Evolutionary conservation across 2,797 vertebrate genomes (phyloP).

Genomic region (Pseudochromis fuscus): DNA sequence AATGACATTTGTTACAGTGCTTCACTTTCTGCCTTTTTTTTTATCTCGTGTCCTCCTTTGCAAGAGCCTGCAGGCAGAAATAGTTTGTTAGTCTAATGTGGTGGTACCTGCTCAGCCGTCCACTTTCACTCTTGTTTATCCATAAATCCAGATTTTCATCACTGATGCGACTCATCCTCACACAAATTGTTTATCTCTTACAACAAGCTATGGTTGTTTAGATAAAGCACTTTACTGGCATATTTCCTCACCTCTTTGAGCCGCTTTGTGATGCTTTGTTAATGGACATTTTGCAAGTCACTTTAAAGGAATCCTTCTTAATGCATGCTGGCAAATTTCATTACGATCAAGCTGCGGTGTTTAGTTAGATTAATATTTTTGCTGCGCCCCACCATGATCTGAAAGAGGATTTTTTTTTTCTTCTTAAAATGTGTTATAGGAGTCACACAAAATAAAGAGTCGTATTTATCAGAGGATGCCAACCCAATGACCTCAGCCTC

Average conservation of each 20-base stretch:
- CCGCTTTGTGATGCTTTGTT: background rate
- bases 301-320: constrained; percentile 40
- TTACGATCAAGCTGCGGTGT: constrained; percentile 37
- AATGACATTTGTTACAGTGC: background rate
- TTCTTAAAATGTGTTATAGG: constrained; percentile 35
- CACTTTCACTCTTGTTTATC: background rate
- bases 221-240: background rate
- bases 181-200: background rate
- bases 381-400: constrained; percentile 25
- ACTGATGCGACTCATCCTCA: background rate
- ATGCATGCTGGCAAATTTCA: constrained; percentile 37
- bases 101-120: background rate
- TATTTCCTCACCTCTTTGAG: background rate
- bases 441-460: constrained; percentile 57
- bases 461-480: constrained; percentile 66
- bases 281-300: constrained; percentile 7
- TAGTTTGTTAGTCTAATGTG: background rate
- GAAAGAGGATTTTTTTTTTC: constrained; percentile 51
- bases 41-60: background rate
- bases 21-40: background rate
- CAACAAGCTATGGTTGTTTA: background rate
- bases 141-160: background rate
- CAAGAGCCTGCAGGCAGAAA: background rate
- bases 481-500: constrained; percentile 58
- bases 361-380: constrained; percentile 45